Conservation (phyloP, 2,888 invertebrate species). For the Ptycholaimellus sp. region DNA sequence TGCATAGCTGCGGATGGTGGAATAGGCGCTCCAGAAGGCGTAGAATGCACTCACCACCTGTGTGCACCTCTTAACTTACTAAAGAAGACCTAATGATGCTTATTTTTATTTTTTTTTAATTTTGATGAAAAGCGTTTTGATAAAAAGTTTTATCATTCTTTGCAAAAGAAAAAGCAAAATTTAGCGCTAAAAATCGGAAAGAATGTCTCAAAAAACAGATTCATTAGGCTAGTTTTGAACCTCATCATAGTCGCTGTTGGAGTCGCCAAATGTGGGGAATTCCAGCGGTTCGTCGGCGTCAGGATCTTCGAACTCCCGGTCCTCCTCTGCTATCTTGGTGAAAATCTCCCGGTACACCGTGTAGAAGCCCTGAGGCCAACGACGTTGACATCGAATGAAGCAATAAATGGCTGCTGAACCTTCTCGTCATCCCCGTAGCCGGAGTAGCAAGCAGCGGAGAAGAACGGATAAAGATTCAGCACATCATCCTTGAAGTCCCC, state of each 20-base stretch:
- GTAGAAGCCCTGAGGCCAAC: conserved; percentile 52
- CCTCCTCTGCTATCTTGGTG: conserved; percentile 57
- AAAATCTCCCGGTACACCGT: conserved; percentile 64
- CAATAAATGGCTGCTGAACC: conserved; percentile 16
- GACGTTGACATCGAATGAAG: background rate
- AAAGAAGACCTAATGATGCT: too few species aligned
- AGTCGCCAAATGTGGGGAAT: conserved; percentile 41
- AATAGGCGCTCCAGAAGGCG: conserved; percentile 73
- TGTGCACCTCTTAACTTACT: too few species aligned
- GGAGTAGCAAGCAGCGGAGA: conserved; percentile 63
- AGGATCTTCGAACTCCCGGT: conserved; percentile 45
- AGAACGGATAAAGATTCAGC: conserved; percentile 69
- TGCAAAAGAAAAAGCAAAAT: too few species aligned
- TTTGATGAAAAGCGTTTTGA: too few species aligned
- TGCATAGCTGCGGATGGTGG: conserved; percentile 56
- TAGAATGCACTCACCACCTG: conserved; percentile 64
- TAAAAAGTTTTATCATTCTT: too few species aligned
- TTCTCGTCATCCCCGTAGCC: conserved; percentile 64
- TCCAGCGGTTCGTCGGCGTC: conserved; percentile 45
- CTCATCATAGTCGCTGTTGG: conserved; percentile 53
- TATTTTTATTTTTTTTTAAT: too few species aligned
- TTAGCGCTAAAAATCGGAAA: too few species aligned
- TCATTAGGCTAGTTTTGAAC: too few species aligned
- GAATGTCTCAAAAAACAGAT: too few species aligned
- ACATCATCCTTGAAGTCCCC: conserved; percentile 61